Evolutionary conservation across 1,140 invertebrate genomes (phyloP).

Genomic region (Acromyrmex echinatior): DNA sequence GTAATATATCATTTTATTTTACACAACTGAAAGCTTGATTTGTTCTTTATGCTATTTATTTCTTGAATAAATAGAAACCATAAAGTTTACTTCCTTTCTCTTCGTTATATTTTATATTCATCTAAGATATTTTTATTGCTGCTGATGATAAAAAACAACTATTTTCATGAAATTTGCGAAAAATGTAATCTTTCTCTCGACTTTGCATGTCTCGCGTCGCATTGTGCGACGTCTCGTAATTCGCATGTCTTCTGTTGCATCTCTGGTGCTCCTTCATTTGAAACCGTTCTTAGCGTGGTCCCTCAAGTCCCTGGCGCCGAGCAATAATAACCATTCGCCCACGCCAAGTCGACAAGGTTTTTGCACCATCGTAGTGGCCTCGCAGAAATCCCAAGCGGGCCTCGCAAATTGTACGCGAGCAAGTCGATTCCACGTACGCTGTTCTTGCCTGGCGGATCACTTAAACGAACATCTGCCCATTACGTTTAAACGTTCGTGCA

Average conservation of each 20-base stretch:
- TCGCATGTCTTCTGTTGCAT: not conserved
- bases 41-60: not conserved
- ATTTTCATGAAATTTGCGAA: not conserved
- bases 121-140: not conserved
- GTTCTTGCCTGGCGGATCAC: conserved; percentile 14
- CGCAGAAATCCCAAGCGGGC: conserved; percentile 36
- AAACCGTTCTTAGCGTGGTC: conserved; percentile 61
- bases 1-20: not conserved
- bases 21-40: not conserved
- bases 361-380: conserved; percentile 52
- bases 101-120: not conserved
- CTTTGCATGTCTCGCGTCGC: not conserved
- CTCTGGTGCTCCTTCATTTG: conserved; percentile 44
- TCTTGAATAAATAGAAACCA: not conserved
- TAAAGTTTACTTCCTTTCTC: not conserved
- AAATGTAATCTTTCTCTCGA: not conserved
- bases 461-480: conserved; percentile 34
- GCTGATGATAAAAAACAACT: not conserved
- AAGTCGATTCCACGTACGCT: not conserved
- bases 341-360: conserved; percentile 74
- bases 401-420: conserved; percentile 38
- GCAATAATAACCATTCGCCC: conserved; percentile 83
- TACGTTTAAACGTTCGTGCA: conserved; percentile 49
- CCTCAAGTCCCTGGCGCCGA: conserved; percentile 78
- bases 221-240: not conserved